Percentiles rank a stretch among this genome's conserved stretches.
These are phyloP conservation scores for Lophotis ruficrista DNA, from an alignment of 2,113 vertebrate genomes.

Conservation along the genomic window DNA sequence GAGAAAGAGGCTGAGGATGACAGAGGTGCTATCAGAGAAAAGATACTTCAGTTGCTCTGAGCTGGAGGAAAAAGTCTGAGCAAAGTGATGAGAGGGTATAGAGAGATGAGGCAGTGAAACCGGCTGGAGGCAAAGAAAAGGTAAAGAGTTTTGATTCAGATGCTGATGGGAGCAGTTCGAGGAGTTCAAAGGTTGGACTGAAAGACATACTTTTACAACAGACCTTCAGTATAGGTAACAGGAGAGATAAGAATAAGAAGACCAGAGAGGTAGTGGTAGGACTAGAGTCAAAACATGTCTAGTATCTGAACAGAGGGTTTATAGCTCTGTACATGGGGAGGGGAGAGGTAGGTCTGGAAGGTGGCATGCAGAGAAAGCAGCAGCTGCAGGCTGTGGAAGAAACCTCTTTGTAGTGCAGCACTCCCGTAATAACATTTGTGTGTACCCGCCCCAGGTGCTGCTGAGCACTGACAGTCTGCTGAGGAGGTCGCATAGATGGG, in stretches of 20 bases:
- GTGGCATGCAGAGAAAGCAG: background rate
- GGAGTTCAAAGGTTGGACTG: background rate
- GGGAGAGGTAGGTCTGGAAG: background rate
- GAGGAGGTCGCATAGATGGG: background rate
- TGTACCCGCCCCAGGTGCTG: background rate
- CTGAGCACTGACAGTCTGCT: background rate
- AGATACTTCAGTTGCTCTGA: background rate
- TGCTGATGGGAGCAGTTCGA: background rate
- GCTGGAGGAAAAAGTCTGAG: background rate
- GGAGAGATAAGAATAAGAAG: background rate
- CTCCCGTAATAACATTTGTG: background rate
- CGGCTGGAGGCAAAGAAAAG: background rate
- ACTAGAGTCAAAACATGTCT: background rate
- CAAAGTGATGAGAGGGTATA: background rate
- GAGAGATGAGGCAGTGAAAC: background rate
- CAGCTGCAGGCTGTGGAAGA: background rate
- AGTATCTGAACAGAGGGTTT: background rate
- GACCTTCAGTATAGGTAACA: background rate
- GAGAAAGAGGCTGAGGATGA: background rate
- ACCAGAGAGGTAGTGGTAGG: rapidly evolving
- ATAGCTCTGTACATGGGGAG: background rate
- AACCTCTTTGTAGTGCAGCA: background rate
- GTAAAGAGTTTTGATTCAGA: background rate
- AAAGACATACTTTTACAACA: background rate
- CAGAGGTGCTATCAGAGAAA: background rate